Conservation (phyloP, 2,797 vertebrate genomes). For the Macropus fuliginosus region DNA sequence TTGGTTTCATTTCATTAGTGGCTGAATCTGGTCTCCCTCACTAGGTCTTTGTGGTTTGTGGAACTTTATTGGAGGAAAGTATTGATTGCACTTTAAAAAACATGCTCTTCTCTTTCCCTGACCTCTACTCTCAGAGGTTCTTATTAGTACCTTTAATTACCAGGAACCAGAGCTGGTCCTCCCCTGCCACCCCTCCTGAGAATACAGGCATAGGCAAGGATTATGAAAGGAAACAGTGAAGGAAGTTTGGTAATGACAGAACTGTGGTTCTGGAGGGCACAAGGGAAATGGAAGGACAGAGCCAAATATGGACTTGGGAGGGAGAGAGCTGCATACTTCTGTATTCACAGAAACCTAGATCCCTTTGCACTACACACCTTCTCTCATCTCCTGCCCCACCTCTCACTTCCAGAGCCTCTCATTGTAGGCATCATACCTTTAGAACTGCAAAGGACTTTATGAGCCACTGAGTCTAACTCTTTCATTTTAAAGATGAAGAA, state of each 20-base stretch:
- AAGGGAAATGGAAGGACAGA: background rate
- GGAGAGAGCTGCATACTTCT: background rate
- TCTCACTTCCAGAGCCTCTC: background rate
- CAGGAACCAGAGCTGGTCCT: background rate
- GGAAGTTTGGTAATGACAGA: background rate
- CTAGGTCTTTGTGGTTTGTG: background rate
- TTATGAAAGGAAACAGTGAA: background rate
- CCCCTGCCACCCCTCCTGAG: background rate
- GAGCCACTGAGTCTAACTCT: background rate
- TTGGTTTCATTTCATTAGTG: constrained; percentile 48
- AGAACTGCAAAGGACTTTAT: background rate
- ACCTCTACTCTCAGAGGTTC: accelerated
- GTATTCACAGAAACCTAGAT: background rate
- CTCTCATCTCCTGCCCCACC: background rate
- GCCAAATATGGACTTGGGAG: background rate
- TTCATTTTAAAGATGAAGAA: background rate
- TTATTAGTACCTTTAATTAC: background rate
- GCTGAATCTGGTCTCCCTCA: constrained; percentile 2
- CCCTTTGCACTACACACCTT: background rate
- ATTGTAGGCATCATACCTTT: background rate
- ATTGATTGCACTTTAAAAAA: constrained; percentile 4
- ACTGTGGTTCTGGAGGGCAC: background rate
- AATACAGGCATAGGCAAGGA: background rate
- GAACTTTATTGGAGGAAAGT: constrained; percentile 50
- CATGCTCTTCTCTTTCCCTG: background rate